Evolutionary conservation across 35 echinoderm and acorn worm genomes (phyloP), one percentile per base, ranked within the genome.

Genomic region (Heliocidaris tuberculata): DNA sequence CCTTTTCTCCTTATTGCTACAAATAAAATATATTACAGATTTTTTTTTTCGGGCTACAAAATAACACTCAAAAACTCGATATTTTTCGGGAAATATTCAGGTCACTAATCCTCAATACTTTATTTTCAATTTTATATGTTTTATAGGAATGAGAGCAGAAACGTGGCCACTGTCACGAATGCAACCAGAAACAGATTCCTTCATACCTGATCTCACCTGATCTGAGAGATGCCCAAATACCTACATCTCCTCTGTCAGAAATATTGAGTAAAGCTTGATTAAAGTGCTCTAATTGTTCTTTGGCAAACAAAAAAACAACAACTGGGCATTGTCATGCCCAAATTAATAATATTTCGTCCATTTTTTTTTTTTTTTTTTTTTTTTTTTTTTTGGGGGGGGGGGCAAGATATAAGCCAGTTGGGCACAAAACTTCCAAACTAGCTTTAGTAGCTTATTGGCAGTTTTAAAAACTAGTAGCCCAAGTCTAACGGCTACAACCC

Each of bases 1-100:
- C 60, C 17, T 70, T 70, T 78, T 78, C 24, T 27, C 7, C 27
- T 78, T 19, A 27, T 78, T 78, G 21, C 7, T 27, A 6, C 65
- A 7, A 78, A 78, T 78, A 78, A 78, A 78, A 78, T 78, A 24
- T 4, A 78, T 78, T 78, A 21, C 27, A 78, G 15, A 56, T 56
- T 56, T 56, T n/a, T 78, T 19, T 2, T 78, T 78, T 78, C 65
- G 27, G 21, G 65, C 4, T 78, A 21, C 21, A 19, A 7, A 5
- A 24, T 21, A n/a, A 78, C 21, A 78, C 65, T 78, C 65, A 78
- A 78, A 78, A 78, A 78, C 65, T 7, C 27, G 19, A 78, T 78
- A 78, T 78, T 78, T 78, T 78, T 78, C 21, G 65, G 21, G 65
- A 78, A 78, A 78, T 78, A 78, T 78, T 78, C 65, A 78, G 65